phyloP scores from a whole-genome alignment of 2,113 vertebrate species.

The Thryonomys swinderianus region DNA sequence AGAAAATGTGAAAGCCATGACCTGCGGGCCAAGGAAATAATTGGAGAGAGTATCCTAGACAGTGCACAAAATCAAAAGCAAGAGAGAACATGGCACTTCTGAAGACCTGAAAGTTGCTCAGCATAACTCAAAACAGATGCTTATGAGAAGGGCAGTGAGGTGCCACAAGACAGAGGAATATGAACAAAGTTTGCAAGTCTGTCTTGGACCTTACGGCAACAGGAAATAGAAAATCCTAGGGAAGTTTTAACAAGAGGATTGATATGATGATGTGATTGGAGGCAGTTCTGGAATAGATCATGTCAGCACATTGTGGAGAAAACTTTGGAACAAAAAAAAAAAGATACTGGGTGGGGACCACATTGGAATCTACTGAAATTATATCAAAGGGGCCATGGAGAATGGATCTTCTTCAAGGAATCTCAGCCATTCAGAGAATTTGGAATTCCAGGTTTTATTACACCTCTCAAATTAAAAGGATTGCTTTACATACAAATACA shows the following conservation, averaged over 20 bases:
- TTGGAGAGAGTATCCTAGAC: neutral
- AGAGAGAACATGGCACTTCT: neutral
- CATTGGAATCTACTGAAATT: too few species aligned
- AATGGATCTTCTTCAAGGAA: neutral
- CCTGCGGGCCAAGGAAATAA: neutral
- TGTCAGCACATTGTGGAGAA: neutral
- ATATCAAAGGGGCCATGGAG: neutral
- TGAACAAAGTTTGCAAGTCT: neutral
- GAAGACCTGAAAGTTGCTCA: neutral
- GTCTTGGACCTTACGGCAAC: neutral
- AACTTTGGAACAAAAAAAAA: neutral
- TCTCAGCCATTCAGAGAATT: neutral
- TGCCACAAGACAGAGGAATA: too few species aligned
- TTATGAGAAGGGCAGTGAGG: neutral
- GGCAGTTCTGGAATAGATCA: neutral
- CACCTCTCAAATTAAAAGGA: neutral
- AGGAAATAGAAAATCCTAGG: neutral
- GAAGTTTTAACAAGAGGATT: neutral
- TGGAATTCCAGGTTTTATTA: neutral
- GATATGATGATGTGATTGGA: neutral
- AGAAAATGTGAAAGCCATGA: neutral
- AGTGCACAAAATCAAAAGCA: neutral
- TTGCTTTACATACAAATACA: neutral
- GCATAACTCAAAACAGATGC: neutral
- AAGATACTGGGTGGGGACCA: neutral